These are phyloP conservation scores for Chromoteleia sp. DNA, from an alignment of 2,888 invertebrate genomes.

Conservation along the genomic window DNA sequence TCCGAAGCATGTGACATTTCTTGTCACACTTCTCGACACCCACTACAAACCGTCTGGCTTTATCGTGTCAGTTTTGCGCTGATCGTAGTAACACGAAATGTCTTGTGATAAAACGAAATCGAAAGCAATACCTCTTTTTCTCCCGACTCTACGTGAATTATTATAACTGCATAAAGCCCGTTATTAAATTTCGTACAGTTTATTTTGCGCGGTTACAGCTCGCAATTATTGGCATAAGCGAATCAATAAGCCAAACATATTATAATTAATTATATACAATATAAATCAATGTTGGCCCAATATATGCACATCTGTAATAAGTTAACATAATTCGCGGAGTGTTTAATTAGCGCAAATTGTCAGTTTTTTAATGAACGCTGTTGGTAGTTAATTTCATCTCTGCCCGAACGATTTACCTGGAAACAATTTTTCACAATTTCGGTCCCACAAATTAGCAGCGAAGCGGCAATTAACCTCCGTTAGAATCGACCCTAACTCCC, in stretches of 20 bases:
- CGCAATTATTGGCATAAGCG: neutral
- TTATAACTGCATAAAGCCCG: conserved; percentile 31
- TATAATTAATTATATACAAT: neutral
- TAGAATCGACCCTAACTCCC: conserved; percentile 18
- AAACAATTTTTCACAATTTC: conserved; percentile 6
- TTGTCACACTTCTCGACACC: conserved; percentile 79
- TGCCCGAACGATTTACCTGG: neutral
- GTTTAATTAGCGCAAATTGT: no score
- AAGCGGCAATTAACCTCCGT: conserved; percentile 7
- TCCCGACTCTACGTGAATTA: conserved; percentile 13
- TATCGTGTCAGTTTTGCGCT: conserved; percentile 64
- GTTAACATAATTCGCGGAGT: no score
- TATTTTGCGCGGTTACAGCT: neutral
- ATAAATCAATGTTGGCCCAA: neutral
- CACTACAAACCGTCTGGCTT: conserved; percentile 70
- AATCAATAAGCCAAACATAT: neutral
- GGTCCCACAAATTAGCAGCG: neutral
- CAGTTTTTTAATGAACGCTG: neutral
- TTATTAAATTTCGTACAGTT: conserved; percentile 34
- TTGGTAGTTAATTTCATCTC: no score
- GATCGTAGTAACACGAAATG: conserved; percentile 74
- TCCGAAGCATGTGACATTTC: conserved; percentile 81
- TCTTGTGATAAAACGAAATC: conserved; percentile 78
- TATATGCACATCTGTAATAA: no score
- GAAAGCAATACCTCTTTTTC: conserved; percentile 63